Conservation (phyloP, 2,113 vertebrate species). For the Eudyptes chrysolophus region DNA sequence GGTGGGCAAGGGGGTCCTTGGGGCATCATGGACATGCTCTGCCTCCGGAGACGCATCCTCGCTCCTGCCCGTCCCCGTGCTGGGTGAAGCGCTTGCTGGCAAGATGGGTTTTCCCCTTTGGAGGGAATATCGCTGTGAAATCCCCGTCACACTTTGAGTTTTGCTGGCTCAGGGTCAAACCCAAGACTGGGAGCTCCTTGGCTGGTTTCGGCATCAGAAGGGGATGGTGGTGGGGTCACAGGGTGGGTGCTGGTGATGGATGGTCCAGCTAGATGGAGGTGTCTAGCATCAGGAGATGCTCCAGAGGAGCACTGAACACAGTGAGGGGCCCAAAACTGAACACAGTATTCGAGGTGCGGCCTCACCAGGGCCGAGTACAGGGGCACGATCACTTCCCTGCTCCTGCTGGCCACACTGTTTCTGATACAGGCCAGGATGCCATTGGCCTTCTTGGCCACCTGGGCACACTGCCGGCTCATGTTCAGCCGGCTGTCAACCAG, state of each 20-base stretch:
- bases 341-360: no score
- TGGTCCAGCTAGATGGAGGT: neutral
- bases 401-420: no score
- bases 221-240: fast-evolving
- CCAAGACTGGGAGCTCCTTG: neutral
- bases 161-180: neutral
- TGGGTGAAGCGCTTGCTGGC: fast-evolving
- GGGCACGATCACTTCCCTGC: no score
- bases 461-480: no score
- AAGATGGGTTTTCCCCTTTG: neutral
- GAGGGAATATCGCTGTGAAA: neutral
- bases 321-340: no score
- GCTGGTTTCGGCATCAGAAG: neutral
- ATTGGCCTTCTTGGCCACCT: no score
- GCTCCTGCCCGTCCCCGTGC: fast-evolving
- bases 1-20: neutral
- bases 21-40: fast-evolving
- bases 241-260: fast-evolving
- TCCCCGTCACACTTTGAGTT: fast-evolving
- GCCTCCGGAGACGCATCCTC: fast-evolving
- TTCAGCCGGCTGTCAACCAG: no score
- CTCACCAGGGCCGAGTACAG: no score
- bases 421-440: no score
- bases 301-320: neutral
- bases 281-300: neutral